A percentile compares a stretch with the other conserved stretches of the same genome.
Evolutionary conservation across 2,113 vertebrate species (phyloP).

Genomic region (Nannospalax galili): DNA sequence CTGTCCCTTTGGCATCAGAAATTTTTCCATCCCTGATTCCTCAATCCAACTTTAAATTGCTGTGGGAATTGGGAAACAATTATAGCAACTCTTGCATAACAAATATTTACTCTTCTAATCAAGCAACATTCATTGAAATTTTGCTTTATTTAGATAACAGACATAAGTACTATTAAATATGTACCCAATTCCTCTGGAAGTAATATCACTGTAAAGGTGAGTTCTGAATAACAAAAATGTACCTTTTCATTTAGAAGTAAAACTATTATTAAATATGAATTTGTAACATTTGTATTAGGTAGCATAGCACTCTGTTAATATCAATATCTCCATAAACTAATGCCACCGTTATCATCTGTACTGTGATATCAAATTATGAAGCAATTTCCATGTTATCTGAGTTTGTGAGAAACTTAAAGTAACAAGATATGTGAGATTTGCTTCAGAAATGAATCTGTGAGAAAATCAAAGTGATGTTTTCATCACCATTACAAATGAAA

Average conservation of each 20-base stretch:
- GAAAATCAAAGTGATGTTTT: neutral
- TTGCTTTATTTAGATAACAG: conserved; percentile 36
- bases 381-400: neutral
- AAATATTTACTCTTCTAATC: conserved; percentile 60
- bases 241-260: conserved; percentile 1
- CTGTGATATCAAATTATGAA: neutral
- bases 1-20: conserved; percentile 10
- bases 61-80: conserved; percentile 68
- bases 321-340: neutral
- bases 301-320: too few species aligned
- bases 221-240: neutral
- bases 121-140: neutral
- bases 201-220: conserved; percentile 25
- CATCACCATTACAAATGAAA: neutral
- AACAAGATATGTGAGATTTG: too few species aligned
- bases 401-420: too few species aligned
- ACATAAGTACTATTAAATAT: conserved; percentile 13
- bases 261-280: neutral
- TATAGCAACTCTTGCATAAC: conserved; percentile 2
- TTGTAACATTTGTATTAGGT: neutral
- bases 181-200: neutral
- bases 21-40: conserved; percentile 16
- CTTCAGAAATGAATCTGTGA: neutral
- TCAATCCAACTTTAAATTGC: conserved; percentile 69
- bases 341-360: neutral